Conservation (phyloP, 1,140 invertebrate genomes). For the Myzus persicae region DNA sequence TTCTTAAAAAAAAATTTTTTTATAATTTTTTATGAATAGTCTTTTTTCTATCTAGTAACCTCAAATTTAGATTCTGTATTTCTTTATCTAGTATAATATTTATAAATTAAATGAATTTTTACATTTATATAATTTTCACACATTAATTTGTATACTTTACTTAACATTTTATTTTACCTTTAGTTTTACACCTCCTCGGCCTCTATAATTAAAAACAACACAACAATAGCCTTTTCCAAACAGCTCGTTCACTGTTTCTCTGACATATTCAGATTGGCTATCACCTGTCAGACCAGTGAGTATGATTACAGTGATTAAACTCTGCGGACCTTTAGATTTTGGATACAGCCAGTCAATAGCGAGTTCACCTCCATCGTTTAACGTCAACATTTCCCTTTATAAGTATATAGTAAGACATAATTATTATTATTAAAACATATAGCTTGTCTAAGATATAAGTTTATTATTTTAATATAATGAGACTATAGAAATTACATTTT, state of each 20-base stretch:
- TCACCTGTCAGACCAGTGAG: conserved; percentile 75
- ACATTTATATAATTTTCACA: conserved; percentile 59
- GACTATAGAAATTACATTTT: neutral
- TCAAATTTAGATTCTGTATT: neutral
- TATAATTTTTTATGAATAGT: no score
- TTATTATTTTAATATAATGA: neutral
- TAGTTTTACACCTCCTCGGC: conserved; percentile 76
- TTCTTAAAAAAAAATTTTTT: no score
- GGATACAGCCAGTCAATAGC: conserved; percentile 78
- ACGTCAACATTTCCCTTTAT: conserved; percentile 76
- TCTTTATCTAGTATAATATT: conserved; percentile 59
- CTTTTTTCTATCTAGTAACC: neutral
- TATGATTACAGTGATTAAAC: conserved; percentile 79
- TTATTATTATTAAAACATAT: neutral
- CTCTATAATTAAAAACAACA: conserved; percentile 84
- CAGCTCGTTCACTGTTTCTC: conserved; percentile 77
- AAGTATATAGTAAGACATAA: conserved; percentile 27
- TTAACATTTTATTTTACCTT: conserved; percentile 67
- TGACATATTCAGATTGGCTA: conserved; percentile 83
- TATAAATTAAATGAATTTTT: neutral
- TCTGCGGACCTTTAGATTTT: conserved; percentile 66
- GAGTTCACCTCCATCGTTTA: conserved; percentile 84
- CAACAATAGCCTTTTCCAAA: conserved; percentile 72
- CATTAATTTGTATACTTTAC: neutral
- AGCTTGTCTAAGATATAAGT: neutral